These are phyloP conservation scores for Leptinotarsa defecta DNA, from an alignment of 1,140 invertebrate species.

Conservation along the genomic window DNA sequence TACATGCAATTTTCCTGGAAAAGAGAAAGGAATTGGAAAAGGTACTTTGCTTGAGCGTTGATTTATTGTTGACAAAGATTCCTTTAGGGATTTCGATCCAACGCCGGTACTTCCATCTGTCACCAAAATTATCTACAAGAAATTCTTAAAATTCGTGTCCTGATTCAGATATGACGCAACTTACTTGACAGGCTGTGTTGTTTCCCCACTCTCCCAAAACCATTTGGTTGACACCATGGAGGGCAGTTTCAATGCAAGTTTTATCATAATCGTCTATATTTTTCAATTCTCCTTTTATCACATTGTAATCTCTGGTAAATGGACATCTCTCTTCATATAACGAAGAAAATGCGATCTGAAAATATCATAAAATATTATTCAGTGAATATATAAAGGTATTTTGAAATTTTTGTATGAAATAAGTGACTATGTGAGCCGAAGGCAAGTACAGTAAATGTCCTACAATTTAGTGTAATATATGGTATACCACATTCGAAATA, in stretches of 20 bases:
- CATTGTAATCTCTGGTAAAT: constrained; percentile 85
- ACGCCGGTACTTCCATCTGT: constrained; percentile 80
- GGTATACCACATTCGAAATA: no score
- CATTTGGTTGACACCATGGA: constrained; percentile 75
- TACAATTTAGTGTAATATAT: no score
- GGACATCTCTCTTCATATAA: constrained; percentile 67
- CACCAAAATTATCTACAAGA: constrained; percentile 68
- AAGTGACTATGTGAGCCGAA: no score
- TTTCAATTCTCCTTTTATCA: constrained; percentile 72
- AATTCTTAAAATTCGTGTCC: neutral
- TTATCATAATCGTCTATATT: constrained; percentile 81
- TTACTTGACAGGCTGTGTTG: constrained; percentile 77
- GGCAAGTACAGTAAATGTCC: no score
- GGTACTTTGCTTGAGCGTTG: constrained; percentile 58
- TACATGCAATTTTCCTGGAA: constrained; percentile 79
- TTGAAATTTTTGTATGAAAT: neutral
- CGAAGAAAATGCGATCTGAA: constrained; percentile 55
- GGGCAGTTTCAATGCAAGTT: constrained; percentile 78
- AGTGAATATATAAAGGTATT: neutral
- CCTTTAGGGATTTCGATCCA: constrained; percentile 66
- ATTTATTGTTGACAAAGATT: constrained; percentile 57
- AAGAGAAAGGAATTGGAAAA: constrained; percentile 76
- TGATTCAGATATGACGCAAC: neutral
- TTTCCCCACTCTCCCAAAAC: constrained; percentile 85
- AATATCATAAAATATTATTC: neutral